phyloP scores from a whole-genome alignment of 2,113 vertebrate species.

The Ophthalmolycus amberensis region DNA sequence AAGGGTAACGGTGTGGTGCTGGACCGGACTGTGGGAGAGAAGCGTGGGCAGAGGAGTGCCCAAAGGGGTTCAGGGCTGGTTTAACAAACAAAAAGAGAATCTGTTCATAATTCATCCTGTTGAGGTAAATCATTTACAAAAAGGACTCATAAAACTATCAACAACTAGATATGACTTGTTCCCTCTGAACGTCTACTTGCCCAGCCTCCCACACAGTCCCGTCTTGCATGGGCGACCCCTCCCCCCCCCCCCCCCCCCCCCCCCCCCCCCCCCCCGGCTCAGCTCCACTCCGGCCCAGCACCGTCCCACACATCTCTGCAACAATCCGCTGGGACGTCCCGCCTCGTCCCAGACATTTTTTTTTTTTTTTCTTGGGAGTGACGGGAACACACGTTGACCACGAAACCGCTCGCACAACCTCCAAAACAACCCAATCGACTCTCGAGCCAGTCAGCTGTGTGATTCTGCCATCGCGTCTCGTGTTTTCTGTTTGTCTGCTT shows the following conservation, averaged over 20 bases:
- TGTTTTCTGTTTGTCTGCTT: slow-evolving; percentile 70
- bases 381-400: slow-evolving; percentile 44
- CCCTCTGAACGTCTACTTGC: slow-evolving; percentile 19
- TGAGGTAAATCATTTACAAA: not conserved
- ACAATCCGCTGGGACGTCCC: slow-evolving; percentile 54
- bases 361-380: slow-evolving; percentile 4
- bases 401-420: slow-evolving; percentile 39
- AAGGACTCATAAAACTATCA: not conserved
- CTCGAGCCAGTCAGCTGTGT: slow-evolving; percentile 46
- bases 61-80: not conserved
- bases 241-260: slow-evolving; percentile 34
- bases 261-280: slow-evolving; percentile 36
- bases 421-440: slow-evolving; percentile 65
- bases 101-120: not conserved
- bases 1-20: slow-evolving; percentile 54
- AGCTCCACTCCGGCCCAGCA: slow-evolving; percentile 57
- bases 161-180: not conserved
- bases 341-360: slow-evolving; percentile 37
- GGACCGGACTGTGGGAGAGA: slow-evolving; percentile 58
- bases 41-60: slow-evolving; percentile 25
- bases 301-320: slow-evolving; percentile 48
- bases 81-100: not conserved
- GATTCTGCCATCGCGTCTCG: slow-evolving; percentile 66
- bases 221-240: slow-evolving; percentile 52
- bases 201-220: slow-evolving; percentile 37